Conservation (phyloP, 2,113 vertebrate genomes). For the Pseudonaja textilis region DNA sequence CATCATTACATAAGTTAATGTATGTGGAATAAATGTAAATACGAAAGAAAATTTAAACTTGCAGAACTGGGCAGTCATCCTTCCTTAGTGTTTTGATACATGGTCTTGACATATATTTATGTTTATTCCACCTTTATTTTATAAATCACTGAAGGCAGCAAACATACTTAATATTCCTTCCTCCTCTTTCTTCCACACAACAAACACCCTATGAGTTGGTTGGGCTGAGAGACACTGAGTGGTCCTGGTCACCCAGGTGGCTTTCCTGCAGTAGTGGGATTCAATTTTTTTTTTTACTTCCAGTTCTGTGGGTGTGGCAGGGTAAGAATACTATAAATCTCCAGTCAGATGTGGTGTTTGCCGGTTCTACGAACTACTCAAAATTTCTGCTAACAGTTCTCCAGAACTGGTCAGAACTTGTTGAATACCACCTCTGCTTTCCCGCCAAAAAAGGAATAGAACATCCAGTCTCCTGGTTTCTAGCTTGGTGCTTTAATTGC, state of each 20-base stretch:
- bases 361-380: too few relatives aligned
- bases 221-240: background rate
- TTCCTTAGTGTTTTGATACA: background rate
- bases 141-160: background rate
- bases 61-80: background rate
- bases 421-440: background rate
- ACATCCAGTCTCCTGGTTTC: background rate
- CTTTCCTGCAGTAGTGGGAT: background rate
- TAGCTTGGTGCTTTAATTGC: background rate
- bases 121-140: background rate
- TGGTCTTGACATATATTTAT: background rate
- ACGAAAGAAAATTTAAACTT: background rate
- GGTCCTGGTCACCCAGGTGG: background rate
- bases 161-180: background rate
- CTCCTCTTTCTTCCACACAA: background rate
- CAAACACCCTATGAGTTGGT: background rate
- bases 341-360: too few relatives aligned
- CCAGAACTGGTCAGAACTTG: too few relatives aligned
- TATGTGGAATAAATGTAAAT: background rate
- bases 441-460: background rate
- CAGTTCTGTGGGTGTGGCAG: too few relatives aligned
- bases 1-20: background rate
- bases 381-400: too few relatives aligned
- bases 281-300: too few relatives aligned
- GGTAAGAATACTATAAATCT: too few relatives aligned